Evolutionary conservation across 2,797 vertebrate species (phyloP), one percentile per base, ranked within the genome.

Genomic region (Moxostoma hubbsi): DNA sequence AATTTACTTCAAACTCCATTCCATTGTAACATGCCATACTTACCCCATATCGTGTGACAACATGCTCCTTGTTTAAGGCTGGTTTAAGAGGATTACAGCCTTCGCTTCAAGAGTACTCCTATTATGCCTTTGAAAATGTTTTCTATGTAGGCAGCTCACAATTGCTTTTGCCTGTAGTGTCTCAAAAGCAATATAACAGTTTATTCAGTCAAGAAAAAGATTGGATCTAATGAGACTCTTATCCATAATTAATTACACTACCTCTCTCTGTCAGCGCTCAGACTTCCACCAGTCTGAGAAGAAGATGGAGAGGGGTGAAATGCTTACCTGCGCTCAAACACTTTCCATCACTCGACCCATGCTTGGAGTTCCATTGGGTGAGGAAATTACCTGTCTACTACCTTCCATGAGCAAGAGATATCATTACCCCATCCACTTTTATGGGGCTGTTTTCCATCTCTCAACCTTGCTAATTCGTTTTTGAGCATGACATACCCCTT

Each of bases 391-490:
- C 79, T 64, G 68, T 71, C 62, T 71, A 73, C 55, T 73, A 73
- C 49, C 70, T 78, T 49, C 55, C 75, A 63, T 10, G 73, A 61
- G 43, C 75, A 79, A 71, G 71, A 81, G 68, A 36, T 50, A 62
- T 45, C 72, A 71, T 79, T 63, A 75, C 53, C 65, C 66, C 43
- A 50, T 67, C 45, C 72, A 8, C 11, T 49, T 69, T 81, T 78
- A 73, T 82, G 72, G 43, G 63, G 77, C 75, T 85, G 72, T 81
- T 80, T 85, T 77, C 65, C 11, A 24, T 84, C 79, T 83, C 63
- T 59, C 65, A 81, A 61, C 70, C 72, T 65, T 16, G 5, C 72
- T 87, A 86, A 88, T 86, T 85, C 82, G 84, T 85, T 87, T 85
- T 89, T 86, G 78, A 81, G 82, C 86, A 72, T 77, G n/a, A n/a